Evolutionary conservation across 1,140 invertebrate species (phyloP).

Genomic region (Nomia melanderi): DNA sequence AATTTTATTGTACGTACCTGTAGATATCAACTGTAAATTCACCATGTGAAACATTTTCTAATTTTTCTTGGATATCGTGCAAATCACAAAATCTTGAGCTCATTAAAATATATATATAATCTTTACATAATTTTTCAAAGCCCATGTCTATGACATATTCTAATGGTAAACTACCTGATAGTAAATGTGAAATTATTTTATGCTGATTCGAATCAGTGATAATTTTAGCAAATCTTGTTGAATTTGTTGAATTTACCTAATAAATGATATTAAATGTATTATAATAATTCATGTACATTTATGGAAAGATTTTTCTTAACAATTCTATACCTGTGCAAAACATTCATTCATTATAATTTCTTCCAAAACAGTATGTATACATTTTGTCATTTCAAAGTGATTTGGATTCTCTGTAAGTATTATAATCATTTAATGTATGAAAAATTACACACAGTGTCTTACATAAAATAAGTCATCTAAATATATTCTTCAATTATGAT

Average conservation of each 20-base stretch:
- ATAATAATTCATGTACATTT: neutral
- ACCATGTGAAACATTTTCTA: slow-evolving; percentile 50
- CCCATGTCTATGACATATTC: slow-evolving; percentile 74
- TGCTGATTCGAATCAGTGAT: slow-evolving; percentile 59
- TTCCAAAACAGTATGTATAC: slow-evolving; percentile 63
- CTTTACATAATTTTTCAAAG: slow-evolving; percentile 73
- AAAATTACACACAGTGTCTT: neutral
- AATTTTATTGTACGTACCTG: slow-evolving; percentile 52
- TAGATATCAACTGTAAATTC: slow-evolving; percentile 66
- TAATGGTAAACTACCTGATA: slow-evolving; percentile 67
- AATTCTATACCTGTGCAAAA: slow-evolving; percentile 47
- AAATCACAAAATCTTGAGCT: slow-evolving; percentile 62
- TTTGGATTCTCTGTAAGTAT: slow-evolving; percentile 44
- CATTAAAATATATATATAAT: slow-evolving; percentile 72
- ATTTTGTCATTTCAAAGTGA: slow-evolving; percentile 67
- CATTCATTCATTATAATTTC: slow-evolving; percentile 51
- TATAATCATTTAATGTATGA: slow-evolving; percentile 1
- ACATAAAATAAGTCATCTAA: no score
- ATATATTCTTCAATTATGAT: no score
- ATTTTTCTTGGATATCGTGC: slow-evolving; percentile 61
- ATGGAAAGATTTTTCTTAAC: neutral
- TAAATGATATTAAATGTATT: slow-evolving; percentile 14
- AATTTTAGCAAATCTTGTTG: slow-evolving; percentile 66
- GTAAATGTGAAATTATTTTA: slow-evolving; percentile 47
- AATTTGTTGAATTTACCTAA: slow-evolving; percentile 66